Percentiles rank a stretch among this genome's conserved stretches.
Conservation (phyloP, 2,113 vertebrate genomes). For the Macaca fascicularis region T2T-MFA8v1.1 NC_088379.1:182109501-182110000, state of each 20-base stretch:
- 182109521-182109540: background rate
- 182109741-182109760: slow-evolving; percentile 14
- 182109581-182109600: background rate
- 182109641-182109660: background rate
- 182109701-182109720: slow-evolving; percentile 50
- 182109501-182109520: background rate
- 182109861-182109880: slow-evolving; percentile 19
- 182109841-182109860: slow-evolving; percentile 31
- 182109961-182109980: slow-evolving; percentile 61
- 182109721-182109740: slow-evolving; percentile 28
- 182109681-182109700: slow-evolving; percentile 13
- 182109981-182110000: slow-evolving; percentile 69
- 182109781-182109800: background rate
- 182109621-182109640: background rate
- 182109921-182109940: slow-evolving; percentile 36
- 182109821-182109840: background rate
- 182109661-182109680: background rate
- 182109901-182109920: slow-evolving; percentile 63
- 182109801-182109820: background rate
- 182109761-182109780: background rate
- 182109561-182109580: background rate
- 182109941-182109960: slow-evolving; percentile 70
- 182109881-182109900: slow-evolving; percentile 65
- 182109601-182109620: background rate
- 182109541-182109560: background rate